Percentiles rank a stretch among this genome's conserved stretches.
Evolutionary conservation across 2,797 vertebrate species (phyloP).

Genomic region (Microhierax caerulescens): DNA sequence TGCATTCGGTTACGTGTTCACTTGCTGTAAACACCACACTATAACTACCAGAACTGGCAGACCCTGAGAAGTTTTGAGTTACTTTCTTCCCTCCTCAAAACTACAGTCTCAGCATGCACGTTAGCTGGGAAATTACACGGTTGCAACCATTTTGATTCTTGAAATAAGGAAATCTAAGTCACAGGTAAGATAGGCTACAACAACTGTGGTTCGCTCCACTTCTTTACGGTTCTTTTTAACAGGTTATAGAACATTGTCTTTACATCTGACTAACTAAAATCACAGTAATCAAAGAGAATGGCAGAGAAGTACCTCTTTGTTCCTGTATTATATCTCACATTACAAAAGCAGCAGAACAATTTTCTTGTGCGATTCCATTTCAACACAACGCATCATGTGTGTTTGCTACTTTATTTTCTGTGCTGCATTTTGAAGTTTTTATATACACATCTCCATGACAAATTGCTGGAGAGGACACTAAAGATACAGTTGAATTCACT

Average conservation of each 20-base stretch:
- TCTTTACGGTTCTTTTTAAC: neutral
- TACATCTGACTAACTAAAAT: neutral
- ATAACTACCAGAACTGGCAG: neutral
- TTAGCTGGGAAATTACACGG: no score
- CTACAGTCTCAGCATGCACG: rapidly evolving
- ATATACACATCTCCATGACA: neutral
- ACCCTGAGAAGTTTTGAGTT: neutral
- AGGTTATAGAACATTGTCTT: rapidly evolving
- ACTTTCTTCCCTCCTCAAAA: neutral
- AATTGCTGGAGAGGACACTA: neutral
- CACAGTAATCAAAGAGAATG: neutral
- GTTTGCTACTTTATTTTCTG: neutral
- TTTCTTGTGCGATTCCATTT: neutral
- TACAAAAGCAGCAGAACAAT: neutral
- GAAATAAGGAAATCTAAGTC: no score
- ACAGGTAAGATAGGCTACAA: neutral
- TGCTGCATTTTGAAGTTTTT: neutral
- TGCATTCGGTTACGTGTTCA: neutral
- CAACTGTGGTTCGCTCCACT: neutral
- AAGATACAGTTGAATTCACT: neutral
- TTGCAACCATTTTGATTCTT: no score
- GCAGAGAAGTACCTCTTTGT: neutral
- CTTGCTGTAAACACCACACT: rapidly evolving
- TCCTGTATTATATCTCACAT: neutral
- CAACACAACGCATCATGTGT: neutral